Conservation (phyloP, 2,797 vertebrate genomes). For the Coilia nasus region DNA sequence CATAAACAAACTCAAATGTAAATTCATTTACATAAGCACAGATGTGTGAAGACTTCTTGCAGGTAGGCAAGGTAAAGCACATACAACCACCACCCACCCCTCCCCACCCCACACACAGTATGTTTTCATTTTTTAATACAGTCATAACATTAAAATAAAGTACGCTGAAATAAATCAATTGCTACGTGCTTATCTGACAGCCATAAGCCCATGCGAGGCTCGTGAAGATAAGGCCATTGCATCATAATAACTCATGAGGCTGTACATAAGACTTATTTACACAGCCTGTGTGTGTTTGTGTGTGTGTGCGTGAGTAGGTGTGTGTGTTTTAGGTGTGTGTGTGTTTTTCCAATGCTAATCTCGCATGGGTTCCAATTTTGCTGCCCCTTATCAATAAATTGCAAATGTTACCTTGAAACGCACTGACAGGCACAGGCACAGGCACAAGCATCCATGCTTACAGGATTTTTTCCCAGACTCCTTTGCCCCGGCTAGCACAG, state of each 20-base stretch:
- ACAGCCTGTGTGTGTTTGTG: background rate
- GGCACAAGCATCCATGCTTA: no score
- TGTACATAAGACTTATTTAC: background rate
- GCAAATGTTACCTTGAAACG: slow-evolving; percentile 11
- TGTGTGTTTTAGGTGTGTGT: background rate
- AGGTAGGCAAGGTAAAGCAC: no score
- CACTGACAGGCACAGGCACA: background rate
- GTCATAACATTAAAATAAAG: background rate
- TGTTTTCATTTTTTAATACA: no score
- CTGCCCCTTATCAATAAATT: slow-evolving; percentile 13
- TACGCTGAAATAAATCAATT: background rate
- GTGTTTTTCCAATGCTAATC: slow-evolving; percentile 1
- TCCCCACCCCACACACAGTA: background rate
- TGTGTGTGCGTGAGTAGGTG: no score
- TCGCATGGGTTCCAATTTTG: background rate
- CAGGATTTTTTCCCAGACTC: background rate
- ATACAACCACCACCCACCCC: no score
- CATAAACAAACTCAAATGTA: no score
- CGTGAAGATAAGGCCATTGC: background rate
- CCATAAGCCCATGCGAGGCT: background rate
- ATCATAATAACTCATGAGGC: background rate
- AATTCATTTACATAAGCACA: no score
- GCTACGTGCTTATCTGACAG: background rate
- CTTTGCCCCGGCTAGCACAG: background rate
- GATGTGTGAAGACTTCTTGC: no score